Percentiles rank a stretch among this genome's conserved stretches.
phyloP scores from a whole-genome alignment of 2,113 vertebrate genomes.

The Ctenomys sociabilis region DNA sequence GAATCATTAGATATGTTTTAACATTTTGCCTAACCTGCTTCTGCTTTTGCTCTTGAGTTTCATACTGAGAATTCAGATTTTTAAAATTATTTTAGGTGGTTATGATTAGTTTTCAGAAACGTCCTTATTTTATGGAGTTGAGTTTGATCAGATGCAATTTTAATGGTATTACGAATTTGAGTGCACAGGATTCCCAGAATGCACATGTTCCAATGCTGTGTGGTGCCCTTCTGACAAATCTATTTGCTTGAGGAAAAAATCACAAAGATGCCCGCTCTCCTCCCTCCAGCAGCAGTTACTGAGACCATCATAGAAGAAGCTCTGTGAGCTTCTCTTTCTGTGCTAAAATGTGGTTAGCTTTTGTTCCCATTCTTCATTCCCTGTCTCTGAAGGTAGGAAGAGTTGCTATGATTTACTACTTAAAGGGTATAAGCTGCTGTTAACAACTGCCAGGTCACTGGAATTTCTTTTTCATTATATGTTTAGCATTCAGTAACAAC shows the following conservation, averaged over 20 bases:
- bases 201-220: background rate
- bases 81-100: constrained; percentile 28
- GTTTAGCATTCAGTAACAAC: constrained; percentile 37
- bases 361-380: background rate
- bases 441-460: constrained; percentile 1
- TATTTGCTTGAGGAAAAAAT: constrained; percentile 27
- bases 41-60: background rate
- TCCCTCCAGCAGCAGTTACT: constrained; percentile 36
- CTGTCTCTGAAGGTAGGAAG: background rate
- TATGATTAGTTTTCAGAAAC: constrained; percentile 15
- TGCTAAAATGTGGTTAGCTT: constrained; percentile 58
- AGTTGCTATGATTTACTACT: constrained; percentile 1
- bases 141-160: background rate
- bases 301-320: background rate
- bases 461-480: constrained; percentile 26
- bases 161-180: constrained; percentile 19
- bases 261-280: background rate
- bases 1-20: background rate
- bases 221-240: background rate
- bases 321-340: background rate
- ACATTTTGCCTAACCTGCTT: background rate
- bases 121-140: constrained; percentile 49
- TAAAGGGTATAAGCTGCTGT: background rate
- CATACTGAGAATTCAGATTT: background rate
- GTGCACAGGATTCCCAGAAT: background rate